These are phyloP conservation scores for Acrossocheilus fasciatus DNA, from an alignment of 2,797 vertebrate genomes.

Conservation along the genomic window DNA sequence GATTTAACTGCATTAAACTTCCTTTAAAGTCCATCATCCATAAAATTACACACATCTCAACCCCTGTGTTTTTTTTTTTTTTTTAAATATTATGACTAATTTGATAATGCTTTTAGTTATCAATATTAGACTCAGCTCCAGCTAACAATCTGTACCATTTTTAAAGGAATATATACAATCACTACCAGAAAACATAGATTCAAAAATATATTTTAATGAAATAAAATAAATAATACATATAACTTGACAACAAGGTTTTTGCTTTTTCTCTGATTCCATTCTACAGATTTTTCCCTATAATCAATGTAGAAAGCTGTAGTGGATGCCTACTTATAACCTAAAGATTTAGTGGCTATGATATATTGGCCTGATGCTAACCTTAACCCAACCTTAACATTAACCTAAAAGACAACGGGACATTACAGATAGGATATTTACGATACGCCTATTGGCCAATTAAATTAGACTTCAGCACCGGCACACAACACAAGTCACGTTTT, in stretches of 20 bases:
- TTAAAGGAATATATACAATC: background rate
- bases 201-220: background rate
- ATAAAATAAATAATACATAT: background rate
- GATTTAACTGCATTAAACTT: background rate
- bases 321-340: background rate
- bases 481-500: slow-evolving; percentile 17
- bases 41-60: slow-evolving; percentile 4
- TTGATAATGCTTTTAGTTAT: slow-evolving; percentile 10
- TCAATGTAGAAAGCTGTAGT: background rate
- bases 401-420: background rate
- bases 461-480: slow-evolving; percentile 4
- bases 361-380: background rate
- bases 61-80: too few relatives aligned
- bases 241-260: background rate
- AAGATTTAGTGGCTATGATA: background rate
- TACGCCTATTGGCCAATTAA: slow-evolving; percentile 6
- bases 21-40: slow-evolving; percentile 8
- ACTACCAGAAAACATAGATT: background rate
- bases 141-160: background rate
- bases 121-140: background rate
- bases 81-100: background rate
- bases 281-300: background rate
- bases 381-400: slow-evolving; percentile 6
- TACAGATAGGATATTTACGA: slow-evolving; percentile 16
- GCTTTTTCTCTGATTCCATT: background rate